Conservation (phyloP, 1,140 invertebrate genomes). For the Pseudomyrmex gracilis region DNA sequence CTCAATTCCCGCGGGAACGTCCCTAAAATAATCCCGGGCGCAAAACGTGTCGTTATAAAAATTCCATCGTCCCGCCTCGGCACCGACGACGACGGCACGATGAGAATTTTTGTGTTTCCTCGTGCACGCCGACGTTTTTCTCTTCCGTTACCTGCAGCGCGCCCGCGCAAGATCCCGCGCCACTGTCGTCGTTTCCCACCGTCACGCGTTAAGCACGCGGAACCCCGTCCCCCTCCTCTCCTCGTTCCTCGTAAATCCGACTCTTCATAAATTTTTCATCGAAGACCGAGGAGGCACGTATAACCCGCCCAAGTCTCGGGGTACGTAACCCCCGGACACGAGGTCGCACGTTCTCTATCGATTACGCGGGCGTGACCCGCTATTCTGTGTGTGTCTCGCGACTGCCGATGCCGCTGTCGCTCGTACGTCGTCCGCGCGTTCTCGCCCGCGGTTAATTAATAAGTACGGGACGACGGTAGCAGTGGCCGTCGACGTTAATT, state of each 20-base stretch:
- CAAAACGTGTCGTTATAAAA: conserved; percentile 61
- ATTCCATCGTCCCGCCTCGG: conserved; percentile 44
- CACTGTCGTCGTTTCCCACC: conserved; percentile 1
- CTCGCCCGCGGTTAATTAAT: conserved; percentile 64
- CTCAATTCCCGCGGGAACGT: conserved; percentile 44
- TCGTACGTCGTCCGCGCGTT: not conserved
- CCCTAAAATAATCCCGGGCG: conserved; percentile 53
- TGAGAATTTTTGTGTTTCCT: conserved; percentile 49
- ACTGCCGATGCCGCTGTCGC: not conserved
- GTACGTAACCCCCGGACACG: not conserved
- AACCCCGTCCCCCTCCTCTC: too few relatives aligned
- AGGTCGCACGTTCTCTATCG: conserved; percentile 18
- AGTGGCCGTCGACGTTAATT: conserved; percentile 53
- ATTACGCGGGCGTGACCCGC: not conserved
- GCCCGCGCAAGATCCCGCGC: not conserved
- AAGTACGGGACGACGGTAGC: conserved; percentile 36
- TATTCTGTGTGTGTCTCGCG: not conserved
- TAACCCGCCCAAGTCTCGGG: not conserved
- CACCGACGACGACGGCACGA: conserved; percentile 19
- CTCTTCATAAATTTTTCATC: conserved; percentile 62
- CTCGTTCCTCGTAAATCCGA: conserved; percentile 40
- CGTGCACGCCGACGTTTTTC: conserved; percentile 30
- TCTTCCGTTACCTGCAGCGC: not conserved
- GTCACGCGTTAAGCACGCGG: conserved; percentile 36
- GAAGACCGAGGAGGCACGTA: conserved; percentile 31